Evolutionary conservation across 1,140 invertebrate species (phyloP).

Genomic region (Melanaphis sacchari): DNA sequence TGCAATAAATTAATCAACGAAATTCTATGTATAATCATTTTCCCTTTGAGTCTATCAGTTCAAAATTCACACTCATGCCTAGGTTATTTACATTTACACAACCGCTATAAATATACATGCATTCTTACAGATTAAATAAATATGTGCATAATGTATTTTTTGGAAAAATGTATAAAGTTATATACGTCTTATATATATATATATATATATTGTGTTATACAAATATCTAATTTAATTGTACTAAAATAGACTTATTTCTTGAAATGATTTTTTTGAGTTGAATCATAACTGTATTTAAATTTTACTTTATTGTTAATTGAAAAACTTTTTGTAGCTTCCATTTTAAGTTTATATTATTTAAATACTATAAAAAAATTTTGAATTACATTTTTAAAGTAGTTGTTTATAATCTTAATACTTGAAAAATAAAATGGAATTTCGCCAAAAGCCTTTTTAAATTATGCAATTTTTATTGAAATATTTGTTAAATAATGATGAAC

Average conservation of each 20-base stretch:
- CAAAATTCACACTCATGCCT: neutral
- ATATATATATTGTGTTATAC: no score
- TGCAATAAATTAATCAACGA: neutral
- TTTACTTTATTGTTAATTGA: constrained; percentile 1
- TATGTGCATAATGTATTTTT: neutral
- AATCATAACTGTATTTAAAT: neutral
- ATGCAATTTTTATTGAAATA: neutral
- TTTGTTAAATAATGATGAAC: neutral
- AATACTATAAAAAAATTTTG: constrained; percentile 1
- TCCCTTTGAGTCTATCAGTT: neutral
- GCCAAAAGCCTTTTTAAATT: neutral
- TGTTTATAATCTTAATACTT: neutral
- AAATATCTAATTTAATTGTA: neutral
- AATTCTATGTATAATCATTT: neutral
- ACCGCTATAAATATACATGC: neutral
- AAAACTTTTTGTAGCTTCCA: neutral
- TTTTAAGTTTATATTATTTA: constrained; percentile 8
- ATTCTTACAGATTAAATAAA: neutral
- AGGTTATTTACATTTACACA: neutral
- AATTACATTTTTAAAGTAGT: neutral
- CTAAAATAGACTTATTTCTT: neutral
- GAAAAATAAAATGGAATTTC: neutral
- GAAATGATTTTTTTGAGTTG: neutral
- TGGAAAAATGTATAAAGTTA: neutral
- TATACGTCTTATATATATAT: no score